These are phyloP conservation scores for Thamnophis elegans DNA, from an alignment of 2,797 vertebrate genomes.

Conservation along the genomic window DNA sequence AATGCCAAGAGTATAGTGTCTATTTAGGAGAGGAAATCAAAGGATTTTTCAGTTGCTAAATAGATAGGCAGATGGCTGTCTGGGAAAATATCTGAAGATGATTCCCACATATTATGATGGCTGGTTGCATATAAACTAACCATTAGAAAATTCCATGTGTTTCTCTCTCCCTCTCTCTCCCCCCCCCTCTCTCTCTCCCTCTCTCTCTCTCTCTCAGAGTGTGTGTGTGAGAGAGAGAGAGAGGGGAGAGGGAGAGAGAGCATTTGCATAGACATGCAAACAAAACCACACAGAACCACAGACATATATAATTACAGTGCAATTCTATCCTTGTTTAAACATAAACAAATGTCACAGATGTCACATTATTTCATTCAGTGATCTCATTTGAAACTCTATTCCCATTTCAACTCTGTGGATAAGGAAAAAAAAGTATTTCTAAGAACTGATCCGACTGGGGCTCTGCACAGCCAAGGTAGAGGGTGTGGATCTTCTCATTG, in stretches of 20 bases:
- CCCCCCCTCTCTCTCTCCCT: no score
- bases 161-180: no score
- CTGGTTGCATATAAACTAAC: not conserved
- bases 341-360: not conserved
- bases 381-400: not conserved
- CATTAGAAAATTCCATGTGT: not conserved
- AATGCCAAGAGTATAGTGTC: not conserved
- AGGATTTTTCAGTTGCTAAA: not conserved
- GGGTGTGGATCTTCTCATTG: not conserved
- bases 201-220: no score
- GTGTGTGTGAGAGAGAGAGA: no score
- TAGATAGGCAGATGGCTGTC: not conserved
- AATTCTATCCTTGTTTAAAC: not conserved
- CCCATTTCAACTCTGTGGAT: not conserved
- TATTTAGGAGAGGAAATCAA: not conserved
- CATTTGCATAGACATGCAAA: not conserved
- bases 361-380: conserved; percentile 5
- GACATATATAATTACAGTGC: not conserved
- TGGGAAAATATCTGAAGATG: not conserved
- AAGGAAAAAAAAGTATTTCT: not conserved
- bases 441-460: not conserved
- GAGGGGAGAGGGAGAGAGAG: no score
- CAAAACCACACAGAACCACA: not conserved
- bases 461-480: not conserved
- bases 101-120: not conserved